Evolutionary conservation across 2,797 vertebrate genomes (phyloP), one percentile per base, ranked within the genome.

Genomic region (Brotula barbata): DNA sequence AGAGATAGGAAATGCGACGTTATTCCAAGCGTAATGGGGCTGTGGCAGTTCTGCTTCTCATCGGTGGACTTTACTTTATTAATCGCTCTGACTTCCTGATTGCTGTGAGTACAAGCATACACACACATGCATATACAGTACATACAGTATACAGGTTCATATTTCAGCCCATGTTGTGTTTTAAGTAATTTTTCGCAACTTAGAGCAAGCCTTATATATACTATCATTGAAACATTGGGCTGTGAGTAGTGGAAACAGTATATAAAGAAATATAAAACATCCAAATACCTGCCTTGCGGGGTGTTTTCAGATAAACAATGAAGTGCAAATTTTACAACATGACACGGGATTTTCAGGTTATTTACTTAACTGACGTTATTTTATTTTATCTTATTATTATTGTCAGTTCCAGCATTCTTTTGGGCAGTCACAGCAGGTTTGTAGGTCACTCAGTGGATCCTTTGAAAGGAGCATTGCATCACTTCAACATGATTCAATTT

Each of bases 1-100:
- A 23, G 2, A 58, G 1, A 20, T 5, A 82, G 66, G 66, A 75
- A 44, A 92, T 92, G 91, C 61, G 78, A 44, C 72, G 56, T 52
- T 21, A 66, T 61, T 45, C 47, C 17, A 89, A 66, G 62, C 83
- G 70, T 66, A 82, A 71, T 37, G 31, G 36, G 8, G 17, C 64
- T 37, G 9, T 82, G 48, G 65, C 41, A 1, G 28, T 66, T 23
- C 43, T 87, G 36, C 60, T 88, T 11, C 9, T 86, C 2, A 0
- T 48, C 2, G 34, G 49, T 0, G 75, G 59, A 16, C 12, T 85
- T 1, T 85, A 80, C 53, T 16, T 80, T 7, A 20, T 74, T 0
- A 44, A 10, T 22, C 60, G 53, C 1, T 59, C 36, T 0, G 23
- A 64, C 36, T 21, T 68, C 37, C 12, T 58, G 2, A 9, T 52